Conservation (phyloP, 1,140 invertebrate genomes). For the Ips typographus region DNA sequence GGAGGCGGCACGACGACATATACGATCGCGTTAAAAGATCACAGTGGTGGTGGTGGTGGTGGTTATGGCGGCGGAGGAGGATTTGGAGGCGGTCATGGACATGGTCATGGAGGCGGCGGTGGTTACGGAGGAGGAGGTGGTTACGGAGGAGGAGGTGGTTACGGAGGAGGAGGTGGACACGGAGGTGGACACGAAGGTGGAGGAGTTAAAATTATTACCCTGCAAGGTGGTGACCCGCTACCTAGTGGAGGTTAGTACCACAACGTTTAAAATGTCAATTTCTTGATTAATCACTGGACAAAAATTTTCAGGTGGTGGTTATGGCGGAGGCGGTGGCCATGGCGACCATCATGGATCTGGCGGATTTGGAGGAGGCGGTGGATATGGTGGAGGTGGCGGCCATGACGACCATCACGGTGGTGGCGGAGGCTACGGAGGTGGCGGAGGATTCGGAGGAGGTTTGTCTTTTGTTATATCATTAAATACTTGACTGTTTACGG, state of each 20-base stretch:
- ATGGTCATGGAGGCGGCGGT: slow-evolving; percentile 16
- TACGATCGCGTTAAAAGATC: slow-evolving; percentile 15
- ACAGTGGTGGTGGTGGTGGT: slow-evolving; percentile 35
- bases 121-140: slow-evolving; percentile 30
- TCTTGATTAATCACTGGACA: no score
- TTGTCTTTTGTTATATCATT: no score
- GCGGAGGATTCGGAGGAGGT: slow-evolving; percentile 33
- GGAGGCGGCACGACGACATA: slow-evolving; percentile 19
- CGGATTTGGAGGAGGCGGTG: slow-evolving; percentile 30
- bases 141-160: slow-evolving; percentile 24
- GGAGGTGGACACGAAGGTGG: slow-evolving; percentile 30
- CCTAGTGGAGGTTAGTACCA: not conserved
- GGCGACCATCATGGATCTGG: slow-evolving; percentile 25
- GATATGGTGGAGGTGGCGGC: slow-evolving; percentile 32
- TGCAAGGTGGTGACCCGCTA: not conserved
- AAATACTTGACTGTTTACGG: not conserved
- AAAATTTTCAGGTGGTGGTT: not conserved
- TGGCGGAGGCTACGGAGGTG: slow-evolving; percentile 35
- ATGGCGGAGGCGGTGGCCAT: slow-evolving; percentile 13
- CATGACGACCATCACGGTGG: slow-evolving; percentile 28
- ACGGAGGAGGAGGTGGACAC: slow-evolving; percentile 35
- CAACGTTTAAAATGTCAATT: not conserved
- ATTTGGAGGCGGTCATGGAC: slow-evolving; percentile 26
- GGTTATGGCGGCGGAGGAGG: slow-evolving; percentile 36
- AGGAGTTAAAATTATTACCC: not conserved